A percentile compares a stretch with the other conserved stretches of the same genome.
These are phyloP conservation scores for Phalacrocorax pelagicus DNA, from an alignment of 2,113 vertebrate species.

Conservation along the genomic window DNA sequence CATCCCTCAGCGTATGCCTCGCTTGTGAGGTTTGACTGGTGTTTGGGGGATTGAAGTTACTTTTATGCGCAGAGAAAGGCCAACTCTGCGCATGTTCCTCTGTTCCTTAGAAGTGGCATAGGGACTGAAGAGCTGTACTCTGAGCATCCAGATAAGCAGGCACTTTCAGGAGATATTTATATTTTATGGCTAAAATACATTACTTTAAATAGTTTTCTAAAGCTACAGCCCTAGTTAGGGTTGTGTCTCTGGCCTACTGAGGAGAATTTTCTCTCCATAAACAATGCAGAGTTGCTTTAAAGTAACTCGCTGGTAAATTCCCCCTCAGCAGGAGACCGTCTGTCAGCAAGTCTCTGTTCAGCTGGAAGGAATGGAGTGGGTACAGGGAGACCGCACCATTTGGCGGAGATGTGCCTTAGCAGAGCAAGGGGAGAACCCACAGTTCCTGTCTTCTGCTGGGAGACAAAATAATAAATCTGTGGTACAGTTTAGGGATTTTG, in stretches of 20 bases:
- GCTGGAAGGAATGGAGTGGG: neutral
- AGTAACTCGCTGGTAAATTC: neutral
- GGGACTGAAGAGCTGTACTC: neutral
- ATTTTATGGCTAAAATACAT: neutral
- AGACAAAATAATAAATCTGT: neutral
- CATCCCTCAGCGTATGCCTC: neutral
- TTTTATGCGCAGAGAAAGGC: neutral
- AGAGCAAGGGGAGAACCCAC: neutral
- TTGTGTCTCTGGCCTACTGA: neutral
- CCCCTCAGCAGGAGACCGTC: neutral
- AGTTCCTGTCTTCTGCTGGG: neutral
- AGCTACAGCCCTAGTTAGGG: neutral
- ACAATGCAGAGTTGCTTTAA: neutral
- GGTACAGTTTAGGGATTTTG: neutral
- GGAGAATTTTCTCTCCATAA: neutral
- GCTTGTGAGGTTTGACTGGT: neutral
- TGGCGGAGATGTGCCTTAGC: neutral
- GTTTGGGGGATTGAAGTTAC: neutral
- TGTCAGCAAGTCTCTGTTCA: neutral
- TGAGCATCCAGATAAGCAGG: neutral
- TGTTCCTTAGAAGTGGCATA: neutral
- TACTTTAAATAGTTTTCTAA: neutral
- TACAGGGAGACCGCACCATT: rapidly evolving
- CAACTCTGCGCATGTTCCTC: neutral
- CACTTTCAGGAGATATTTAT: neutral